Evolutionary conservation across 2,113 vertebrate genomes (phyloP).

Genomic region (Sceloporus tristichus): DNA sequence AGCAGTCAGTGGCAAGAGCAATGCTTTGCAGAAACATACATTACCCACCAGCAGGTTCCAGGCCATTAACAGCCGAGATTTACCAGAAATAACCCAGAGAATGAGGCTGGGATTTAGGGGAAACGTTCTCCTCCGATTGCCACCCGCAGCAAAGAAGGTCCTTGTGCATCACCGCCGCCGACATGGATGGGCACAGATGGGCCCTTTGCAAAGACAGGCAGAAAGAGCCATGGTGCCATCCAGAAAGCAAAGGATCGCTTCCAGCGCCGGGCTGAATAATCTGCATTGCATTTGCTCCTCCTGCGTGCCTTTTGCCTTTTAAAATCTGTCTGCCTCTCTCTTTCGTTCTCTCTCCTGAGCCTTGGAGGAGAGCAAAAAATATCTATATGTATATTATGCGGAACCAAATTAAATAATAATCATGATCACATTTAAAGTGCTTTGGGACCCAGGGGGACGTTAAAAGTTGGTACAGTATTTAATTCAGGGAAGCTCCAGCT

Average conservation of each 20-base stretch:
- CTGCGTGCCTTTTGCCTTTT: slow-evolving; percentile 9
- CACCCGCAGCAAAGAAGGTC: neutral
- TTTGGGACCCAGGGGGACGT: slow-evolving; percentile 27
- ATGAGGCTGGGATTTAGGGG: slow-evolving; percentile 13
- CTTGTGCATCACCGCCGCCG: neutral
- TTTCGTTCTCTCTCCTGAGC: neutral
- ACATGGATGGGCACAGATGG: too few species aligned
- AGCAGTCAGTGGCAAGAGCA: neutral
- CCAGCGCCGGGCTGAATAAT: slow-evolving; percentile 38
- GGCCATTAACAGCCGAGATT: neutral
- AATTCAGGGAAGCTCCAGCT: neutral
- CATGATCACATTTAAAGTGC: neutral
- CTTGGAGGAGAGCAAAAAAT: slow-evolving; percentile 47
- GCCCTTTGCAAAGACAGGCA: neutral
- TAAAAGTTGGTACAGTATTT: slow-evolving; percentile 35
- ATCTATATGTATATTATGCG: slow-evolving; percentile 24
- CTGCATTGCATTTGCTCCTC: slow-evolving; percentile 43
- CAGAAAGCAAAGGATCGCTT: neutral
- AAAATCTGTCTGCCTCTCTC: slow-evolving; percentile 30
- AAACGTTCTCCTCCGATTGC: neutral
- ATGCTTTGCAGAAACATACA: accelerated
- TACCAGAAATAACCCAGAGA: slow-evolving; percentile 29
- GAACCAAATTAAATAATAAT: slow-evolving; percentile 47
- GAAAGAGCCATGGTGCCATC: neutral
- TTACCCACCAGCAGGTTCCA: accelerated